A percentile compares a stretch with the other conserved stretches of the same genome.
Conservation (phyloP, 2,888 invertebrate genomes). For the Micropterix aruncella region DNA sequence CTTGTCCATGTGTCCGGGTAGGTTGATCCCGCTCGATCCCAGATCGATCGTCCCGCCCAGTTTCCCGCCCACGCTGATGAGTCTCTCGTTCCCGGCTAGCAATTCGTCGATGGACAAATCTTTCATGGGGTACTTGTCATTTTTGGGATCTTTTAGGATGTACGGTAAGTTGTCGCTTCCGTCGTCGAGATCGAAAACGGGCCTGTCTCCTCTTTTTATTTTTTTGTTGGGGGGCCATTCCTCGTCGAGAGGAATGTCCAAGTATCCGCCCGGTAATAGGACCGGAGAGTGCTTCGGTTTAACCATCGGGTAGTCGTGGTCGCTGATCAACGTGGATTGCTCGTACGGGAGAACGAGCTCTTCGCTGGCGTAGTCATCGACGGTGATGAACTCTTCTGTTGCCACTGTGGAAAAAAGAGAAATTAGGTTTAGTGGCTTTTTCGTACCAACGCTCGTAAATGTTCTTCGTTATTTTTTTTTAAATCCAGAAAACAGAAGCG, state of each 20-base stretch:
- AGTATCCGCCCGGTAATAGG: slow-evolving; percentile 29
- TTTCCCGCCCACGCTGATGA: slow-evolving; percentile 23
- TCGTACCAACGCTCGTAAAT: too few species aligned
- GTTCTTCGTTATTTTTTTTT: slow-evolving; percentile 1
- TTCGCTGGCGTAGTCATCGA: slow-evolving; percentile 44
- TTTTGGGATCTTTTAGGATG: slow-evolving; percentile 19
- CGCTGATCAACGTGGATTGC: slow-evolving; percentile 25
- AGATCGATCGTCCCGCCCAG: slow-evolving; percentile 27
- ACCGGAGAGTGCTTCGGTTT: slow-evolving; percentile 13
- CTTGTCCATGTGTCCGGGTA: slow-evolving; percentile 20
- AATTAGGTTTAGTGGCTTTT: too few species aligned
- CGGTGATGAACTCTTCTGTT: slow-evolving; percentile 35
- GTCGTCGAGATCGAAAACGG: slow-evolving; percentile 29
- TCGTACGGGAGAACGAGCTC: slow-evolving; percentile 44
- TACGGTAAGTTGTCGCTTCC: slow-evolving; percentile 28
- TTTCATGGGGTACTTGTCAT: slow-evolving; percentile 21
- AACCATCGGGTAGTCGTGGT: slow-evolving; percentile 27
- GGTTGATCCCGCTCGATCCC: slow-evolving; percentile 15
- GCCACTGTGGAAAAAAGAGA: slow-evolving; percentile 22
- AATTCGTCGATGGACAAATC: slow-evolving; percentile 14
- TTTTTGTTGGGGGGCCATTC: slow-evolving; percentile 42
- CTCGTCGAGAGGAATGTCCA: slow-evolving; percentile 43
- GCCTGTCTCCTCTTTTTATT: slow-evolving; percentile 32
- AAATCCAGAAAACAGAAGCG: slow-evolving; percentile 1
- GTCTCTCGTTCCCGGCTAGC: slow-evolving; percentile 17